Base-by-base conservation (phyloP, 2,113 vertebrate species). In the Oncorhynchus tshawytscha region DNA sequence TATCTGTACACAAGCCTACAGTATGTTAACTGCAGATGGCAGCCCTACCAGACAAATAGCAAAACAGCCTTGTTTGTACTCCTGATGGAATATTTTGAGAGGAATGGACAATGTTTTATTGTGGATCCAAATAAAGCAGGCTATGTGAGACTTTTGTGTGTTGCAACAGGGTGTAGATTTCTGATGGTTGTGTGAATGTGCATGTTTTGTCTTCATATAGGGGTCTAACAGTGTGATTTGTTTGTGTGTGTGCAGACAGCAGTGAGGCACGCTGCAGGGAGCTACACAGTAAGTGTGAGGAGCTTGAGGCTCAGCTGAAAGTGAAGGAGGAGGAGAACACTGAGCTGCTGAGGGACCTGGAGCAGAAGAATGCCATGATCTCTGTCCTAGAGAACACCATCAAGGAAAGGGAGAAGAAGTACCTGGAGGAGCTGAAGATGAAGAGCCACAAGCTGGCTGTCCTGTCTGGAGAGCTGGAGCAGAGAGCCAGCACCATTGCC, bases 351-450 rank as follows among this genome's bases (percentile, higher is more conserved):
- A 89, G 92, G 31, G 96, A 97, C 85, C 94, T 99, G 16, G 97
- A 97, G 87, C 97, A 97, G 91, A 99, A 97, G 92, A 95, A 95
- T 0, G 96, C 97, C 0, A 93, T 94, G 94, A 95, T 98, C 80
- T 92, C 94, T 0, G 98, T 98, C 75, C 94, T 99, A 86, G 97
- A 99, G 87, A 97, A 95, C 91, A 97, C 97, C 0, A 92, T 97
- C 70, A 95, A 95, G 67, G 98, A 99, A 88, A 87, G 97, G 6
- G 97, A 99, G 87, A 95, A 92, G 91, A 97, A 96, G 87, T 99
- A 99, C 82, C 89, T 99, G 88, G 98, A 99, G 85, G 97, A 99
- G 93, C 91, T 99, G 4, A 99, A 98, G 90, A 92, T 95, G 84
- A 98, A 98, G 92, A 98, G 97, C 92, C 98, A 99, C 89, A 95